Evolutionary conservation across 2,113 vertebrate genomes (phyloP).

Genomic region (Octodon degus): DNA sequence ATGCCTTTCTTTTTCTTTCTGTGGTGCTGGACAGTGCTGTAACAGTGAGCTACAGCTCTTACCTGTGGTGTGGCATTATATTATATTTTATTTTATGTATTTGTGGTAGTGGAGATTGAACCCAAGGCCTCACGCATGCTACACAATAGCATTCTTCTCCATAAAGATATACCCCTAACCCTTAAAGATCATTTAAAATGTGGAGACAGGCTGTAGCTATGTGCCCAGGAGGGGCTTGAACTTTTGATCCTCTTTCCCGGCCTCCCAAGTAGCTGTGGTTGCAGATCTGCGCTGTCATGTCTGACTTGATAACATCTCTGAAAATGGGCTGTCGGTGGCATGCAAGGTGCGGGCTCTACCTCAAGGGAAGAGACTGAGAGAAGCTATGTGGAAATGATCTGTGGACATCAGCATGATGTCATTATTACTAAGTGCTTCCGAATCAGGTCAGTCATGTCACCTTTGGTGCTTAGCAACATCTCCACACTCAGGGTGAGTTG

Average conservation of each 20-base stretch:
- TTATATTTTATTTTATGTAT: background rate
- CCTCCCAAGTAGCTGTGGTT: background rate
- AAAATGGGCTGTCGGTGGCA: background rate
- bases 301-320: background rate
- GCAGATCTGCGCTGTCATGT: background rate
- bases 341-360: slow-evolving; percentile 6
- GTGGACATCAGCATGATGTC: slow-evolving; percentile 28
- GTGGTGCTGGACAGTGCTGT: background rate
- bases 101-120: background rate
- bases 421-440: background rate
- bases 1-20: too few relatives aligned
- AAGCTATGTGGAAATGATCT: slow-evolving; percentile 40
- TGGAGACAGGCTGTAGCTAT: background rate
- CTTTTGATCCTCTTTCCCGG: background rate
- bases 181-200: background rate
- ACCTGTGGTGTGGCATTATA: background rate
- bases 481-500: background rate
- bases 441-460: slow-evolving; percentile 41
- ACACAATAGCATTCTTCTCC: background rate
- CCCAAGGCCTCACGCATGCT: background rate
- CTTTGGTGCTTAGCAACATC: background rate
- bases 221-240: background rate
- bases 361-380: background rate
- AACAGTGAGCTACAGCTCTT: background rate
- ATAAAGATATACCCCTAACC: background rate